Evolutionary conservation across 2,888 invertebrate species (phyloP).

Genomic region (Epicampocera succincta): DNA sequence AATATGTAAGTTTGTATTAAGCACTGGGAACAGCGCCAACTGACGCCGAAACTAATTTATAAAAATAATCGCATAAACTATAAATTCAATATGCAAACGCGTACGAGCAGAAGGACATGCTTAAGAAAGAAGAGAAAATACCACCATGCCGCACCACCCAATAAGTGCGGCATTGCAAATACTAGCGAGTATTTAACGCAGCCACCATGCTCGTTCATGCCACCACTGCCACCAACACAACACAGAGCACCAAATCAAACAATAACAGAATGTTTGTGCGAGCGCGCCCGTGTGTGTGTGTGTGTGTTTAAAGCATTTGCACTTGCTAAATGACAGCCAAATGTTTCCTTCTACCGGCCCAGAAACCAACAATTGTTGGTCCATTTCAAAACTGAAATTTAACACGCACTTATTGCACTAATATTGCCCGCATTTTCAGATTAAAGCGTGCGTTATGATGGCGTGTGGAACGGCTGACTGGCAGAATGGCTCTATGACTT

Average conservation of each 20-base stretch:
- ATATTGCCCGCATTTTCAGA: slow-evolving; percentile 65
- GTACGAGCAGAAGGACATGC: slow-evolving; percentile 59
- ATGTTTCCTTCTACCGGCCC: slow-evolving; percentile 64
- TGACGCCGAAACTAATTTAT: slow-evolving; percentile 70
- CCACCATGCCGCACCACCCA: slow-evolving; percentile 66
- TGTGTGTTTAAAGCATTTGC: slow-evolving; percentile 73
- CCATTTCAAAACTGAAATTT: slow-evolving; percentile 72
- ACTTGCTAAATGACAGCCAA: slow-evolving; percentile 75
- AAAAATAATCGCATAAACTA: slow-evolving; percentile 67
- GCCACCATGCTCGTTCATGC: slow-evolving; percentile 44
- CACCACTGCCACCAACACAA: slow-evolving; percentile 31
- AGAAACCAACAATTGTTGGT: slow-evolving; percentile 79
- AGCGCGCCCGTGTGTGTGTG: neutral
- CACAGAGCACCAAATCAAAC: slow-evolving; percentile 45
- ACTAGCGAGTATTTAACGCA: slow-evolving; percentile 60
- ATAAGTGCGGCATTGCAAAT: slow-evolving; percentile 50
- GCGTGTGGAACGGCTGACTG: too few relatives aligned
- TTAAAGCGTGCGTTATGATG: slow-evolving; percentile 59
- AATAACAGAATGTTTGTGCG: neutral
- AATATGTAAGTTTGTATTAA: slow-evolving; percentile 47
- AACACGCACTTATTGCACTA: slow-evolving; percentile 73
- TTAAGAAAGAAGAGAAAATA: slow-evolving; percentile 74
- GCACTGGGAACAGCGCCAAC: slow-evolving; percentile 70
- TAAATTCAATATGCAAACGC: slow-evolving; percentile 68
- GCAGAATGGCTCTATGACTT: neutral